Conservation (phyloP, 2,113 vertebrate genomes). For the Aphelocoma coerulescens region DNA sequence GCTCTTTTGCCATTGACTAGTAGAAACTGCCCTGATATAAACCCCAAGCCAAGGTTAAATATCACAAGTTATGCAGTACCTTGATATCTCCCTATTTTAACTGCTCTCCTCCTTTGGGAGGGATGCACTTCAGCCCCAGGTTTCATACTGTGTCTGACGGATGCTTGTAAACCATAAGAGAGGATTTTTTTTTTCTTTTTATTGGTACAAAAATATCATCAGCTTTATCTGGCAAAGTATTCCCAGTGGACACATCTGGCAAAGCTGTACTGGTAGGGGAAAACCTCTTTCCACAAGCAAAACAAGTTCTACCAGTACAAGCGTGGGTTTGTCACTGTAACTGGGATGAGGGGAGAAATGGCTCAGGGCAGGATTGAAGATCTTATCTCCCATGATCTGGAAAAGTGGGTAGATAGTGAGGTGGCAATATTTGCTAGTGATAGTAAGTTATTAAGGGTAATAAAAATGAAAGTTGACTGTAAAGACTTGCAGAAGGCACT, state of each 20-base stretch:
- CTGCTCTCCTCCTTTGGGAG: neutral
- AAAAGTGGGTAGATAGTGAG: neutral
- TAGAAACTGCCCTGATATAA: neutral
- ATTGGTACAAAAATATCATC: neutral
- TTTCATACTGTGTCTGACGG: neutral
- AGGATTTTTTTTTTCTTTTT: neutral
- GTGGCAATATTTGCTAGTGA: neutral
- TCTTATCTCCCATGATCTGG: neutral
- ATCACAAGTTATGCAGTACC: neutral
- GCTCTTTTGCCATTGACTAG: neutral
- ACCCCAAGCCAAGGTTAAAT: neutral
- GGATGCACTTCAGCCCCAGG: neutral
- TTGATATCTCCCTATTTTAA: neutral
- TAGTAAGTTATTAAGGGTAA: neutral
- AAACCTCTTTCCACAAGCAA: neutral
- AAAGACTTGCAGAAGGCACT: neutral
- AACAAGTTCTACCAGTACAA: neutral
- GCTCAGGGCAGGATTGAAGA: neutral
- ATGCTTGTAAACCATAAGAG: neutral
- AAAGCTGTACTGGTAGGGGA: neutral
- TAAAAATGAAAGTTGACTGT: slow-evolving; percentile 6
- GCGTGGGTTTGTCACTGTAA: neutral
- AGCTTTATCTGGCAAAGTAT: neutral
- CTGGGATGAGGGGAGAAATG: neutral
- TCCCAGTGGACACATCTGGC: neutral